These are phyloP conservation scores for Drosophila quadrilineata DNA, from an alignment of 1,140 invertebrate genomes.

Conservation along the genomic window DNA sequence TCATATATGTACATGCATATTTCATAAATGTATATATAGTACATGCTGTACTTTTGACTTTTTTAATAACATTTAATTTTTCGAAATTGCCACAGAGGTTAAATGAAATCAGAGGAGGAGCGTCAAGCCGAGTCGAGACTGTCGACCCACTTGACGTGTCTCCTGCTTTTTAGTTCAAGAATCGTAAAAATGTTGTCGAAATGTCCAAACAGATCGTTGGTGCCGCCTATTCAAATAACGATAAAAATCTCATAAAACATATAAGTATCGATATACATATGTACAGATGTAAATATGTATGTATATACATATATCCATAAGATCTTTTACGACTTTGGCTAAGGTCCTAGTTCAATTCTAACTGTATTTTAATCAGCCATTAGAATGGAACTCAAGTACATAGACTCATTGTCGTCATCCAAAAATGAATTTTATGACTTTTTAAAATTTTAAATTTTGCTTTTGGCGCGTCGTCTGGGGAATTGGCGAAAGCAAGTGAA, in stretches of 20 bases:
- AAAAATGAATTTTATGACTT: constrained; percentile 39
- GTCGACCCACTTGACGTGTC: constrained; percentile 53
- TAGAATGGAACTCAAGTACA: constrained; percentile 45
- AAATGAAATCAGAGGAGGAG: constrained; percentile 47
- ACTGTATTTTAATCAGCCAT: constrained; percentile 67
- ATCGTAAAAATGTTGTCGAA: constrained; percentile 68
- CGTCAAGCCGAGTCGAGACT: constrained; percentile 3
- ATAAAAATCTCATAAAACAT: constrained; percentile 73
- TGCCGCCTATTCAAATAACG: constrained; percentile 71
- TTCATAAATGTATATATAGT: no score
- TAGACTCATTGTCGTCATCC: constrained; percentile 8
- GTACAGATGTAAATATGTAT: no score
- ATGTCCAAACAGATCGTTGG: constrained; percentile 75
- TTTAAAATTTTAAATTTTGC: constrained; percentile 13
- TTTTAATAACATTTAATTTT: constrained; percentile 44
- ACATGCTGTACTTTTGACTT: constrained; percentile 34
- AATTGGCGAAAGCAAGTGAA: constrained; percentile 56
- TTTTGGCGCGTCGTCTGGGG: constrained; percentile 63
- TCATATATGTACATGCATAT: no score
- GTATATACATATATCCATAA: constrained; percentile 5
- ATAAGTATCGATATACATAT: no score
- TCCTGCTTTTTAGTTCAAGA: constrained; percentile 31
- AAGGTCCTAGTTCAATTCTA: constrained; percentile 67
- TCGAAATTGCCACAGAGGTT: constrained; percentile 62
- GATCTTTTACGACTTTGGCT: constrained; percentile 39